phyloP scores from a whole-genome alignment of 2,797 vertebrate genomes.

The Kryptolebias ocellatus region DNA sequence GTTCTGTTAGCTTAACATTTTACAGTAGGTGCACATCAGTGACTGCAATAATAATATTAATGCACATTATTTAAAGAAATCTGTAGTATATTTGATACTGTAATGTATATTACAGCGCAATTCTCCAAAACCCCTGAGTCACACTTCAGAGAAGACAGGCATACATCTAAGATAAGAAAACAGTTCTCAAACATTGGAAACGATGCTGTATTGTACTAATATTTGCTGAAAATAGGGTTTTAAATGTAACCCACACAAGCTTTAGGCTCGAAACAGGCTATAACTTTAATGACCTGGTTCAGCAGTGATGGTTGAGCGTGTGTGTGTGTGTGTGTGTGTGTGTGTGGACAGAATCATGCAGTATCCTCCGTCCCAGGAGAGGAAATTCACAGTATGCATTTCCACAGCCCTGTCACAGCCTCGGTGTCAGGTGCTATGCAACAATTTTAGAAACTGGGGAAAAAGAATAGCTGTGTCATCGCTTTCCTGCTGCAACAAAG shows the following conservation, averaged over 20 bases:
- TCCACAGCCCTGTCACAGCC: slow-evolving; percentile 7
- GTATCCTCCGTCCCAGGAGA: slow-evolving; percentile 7
- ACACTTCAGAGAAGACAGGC: slow-evolving; percentile 90
- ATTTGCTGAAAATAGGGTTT: slow-evolving; percentile 38
- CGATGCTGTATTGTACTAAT: slow-evolving; percentile 58
- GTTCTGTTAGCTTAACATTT: slow-evolving; percentile 87
- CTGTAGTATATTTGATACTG: slow-evolving; percentile 78
- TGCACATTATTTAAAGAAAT: slow-evolving; percentile 83
- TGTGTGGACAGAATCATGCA: slow-evolving; percentile 2
- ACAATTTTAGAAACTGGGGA: slow-evolving; percentile 17
- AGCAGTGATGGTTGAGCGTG: slow-evolving; percentile 5
- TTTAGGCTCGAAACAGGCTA: slow-evolving; percentile 41
- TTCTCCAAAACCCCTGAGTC: slow-evolving; percentile 96
- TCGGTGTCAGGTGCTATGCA: slow-evolving; percentile 10
- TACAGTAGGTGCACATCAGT: slow-evolving; percentile 81
- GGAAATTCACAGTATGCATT: slow-evolving; percentile 4
- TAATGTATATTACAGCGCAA: slow-evolving; percentile 87
- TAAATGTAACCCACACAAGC: slow-evolving; percentile 28
- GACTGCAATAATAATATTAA: slow-evolving; percentile 74
- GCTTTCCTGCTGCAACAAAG: slow-evolving; percentile 16
- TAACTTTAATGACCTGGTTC: slow-evolving; percentile 14
- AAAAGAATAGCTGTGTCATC: slow-evolving; percentile 7
- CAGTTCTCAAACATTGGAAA: slow-evolving; percentile 50
- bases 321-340: no score
- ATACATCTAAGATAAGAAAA: slow-evolving; percentile 63